Conservation (phyloP, 2,797 vertebrate species). For the Xenops minutus region DNA sequence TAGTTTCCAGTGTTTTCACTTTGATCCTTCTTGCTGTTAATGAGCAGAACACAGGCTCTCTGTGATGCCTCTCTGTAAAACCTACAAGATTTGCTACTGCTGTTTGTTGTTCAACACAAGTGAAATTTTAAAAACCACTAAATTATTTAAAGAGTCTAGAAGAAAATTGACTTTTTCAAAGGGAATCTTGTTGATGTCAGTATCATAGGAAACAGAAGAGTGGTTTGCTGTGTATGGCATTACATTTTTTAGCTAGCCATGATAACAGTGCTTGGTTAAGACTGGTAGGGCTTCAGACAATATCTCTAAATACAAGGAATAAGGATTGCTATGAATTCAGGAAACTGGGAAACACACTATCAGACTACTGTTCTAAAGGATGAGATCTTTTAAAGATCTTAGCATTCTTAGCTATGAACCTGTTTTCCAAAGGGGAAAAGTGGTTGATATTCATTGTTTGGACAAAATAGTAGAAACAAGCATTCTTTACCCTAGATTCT, state of each 20-base stretch:
- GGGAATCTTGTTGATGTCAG: accelerated
- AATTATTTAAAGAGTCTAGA: not conserved
- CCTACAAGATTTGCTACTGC: not conserved
- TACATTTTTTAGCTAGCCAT: not conserved
- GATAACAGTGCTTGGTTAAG: not conserved
- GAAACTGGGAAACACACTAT: not conserved
- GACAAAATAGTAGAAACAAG: not conserved
- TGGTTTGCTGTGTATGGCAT: not conserved
- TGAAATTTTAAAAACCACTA: not conserved
- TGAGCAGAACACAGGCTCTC: not conserved
- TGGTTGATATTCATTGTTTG: not conserved
- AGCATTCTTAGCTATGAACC: not conserved
- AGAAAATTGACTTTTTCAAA: not conserved
- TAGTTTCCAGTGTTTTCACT: not conserved
- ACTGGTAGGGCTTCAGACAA: not conserved
- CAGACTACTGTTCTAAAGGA: not conserved
- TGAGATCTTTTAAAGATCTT: not conserved
- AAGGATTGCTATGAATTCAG: not conserved
- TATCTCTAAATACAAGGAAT: not conserved
- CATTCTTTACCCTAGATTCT: not conserved
- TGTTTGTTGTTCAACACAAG: accelerated
- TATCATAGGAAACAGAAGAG: not conserved
- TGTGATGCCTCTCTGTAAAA: not conserved
- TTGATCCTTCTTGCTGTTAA: not conserved
- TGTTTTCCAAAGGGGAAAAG: not conserved